Evolutionary conservation across 2,888 invertebrate genomes (phyloP).

Genomic region (Coelopa pilipes): DNA sequence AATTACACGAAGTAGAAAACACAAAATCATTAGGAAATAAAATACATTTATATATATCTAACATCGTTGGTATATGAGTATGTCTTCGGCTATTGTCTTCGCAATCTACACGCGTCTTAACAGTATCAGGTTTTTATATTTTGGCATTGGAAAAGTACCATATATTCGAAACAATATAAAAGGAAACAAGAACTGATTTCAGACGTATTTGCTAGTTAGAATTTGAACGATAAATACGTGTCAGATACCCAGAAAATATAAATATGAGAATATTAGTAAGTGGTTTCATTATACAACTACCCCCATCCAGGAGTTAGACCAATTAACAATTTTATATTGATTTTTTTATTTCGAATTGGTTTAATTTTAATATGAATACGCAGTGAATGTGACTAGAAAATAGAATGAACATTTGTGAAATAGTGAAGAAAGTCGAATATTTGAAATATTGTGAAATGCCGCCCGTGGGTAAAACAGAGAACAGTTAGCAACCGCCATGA

Average conservation of each 20-base stretch:
- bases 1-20: slow-evolving; percentile 30
- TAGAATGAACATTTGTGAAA: too few relatives aligned
- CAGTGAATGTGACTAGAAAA: too few relatives aligned
- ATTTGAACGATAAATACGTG: slow-evolving; percentile 55
- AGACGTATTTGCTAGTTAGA: slow-evolving; percentile 62
- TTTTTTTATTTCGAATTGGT: too few relatives aligned
- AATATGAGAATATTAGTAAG: too few relatives aligned
- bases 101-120: slow-evolving; percentile 5
- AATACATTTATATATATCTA: not conserved
- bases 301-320: too few relatives aligned
- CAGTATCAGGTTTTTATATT: slow-evolving; percentile 36
- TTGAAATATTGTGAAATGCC: too few relatives aligned
- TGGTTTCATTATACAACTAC: too few relatives aligned
- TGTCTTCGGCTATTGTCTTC: not conserved
- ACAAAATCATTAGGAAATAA: slow-evolving; percentile 32
- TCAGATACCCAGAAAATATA: slow-evolving; percentile 35
- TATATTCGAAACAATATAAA: slow-evolving; percentile 50
- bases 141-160: slow-evolving; percentile 43
- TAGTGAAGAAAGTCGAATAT: too few relatives aligned
- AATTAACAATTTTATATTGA: too few relatives aligned
- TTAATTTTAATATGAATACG: too few relatives aligned
- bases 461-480: too few relatives aligned
- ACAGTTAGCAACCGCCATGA: too few relatives aligned
- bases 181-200: slow-evolving; percentile 61
- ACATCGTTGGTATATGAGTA: slow-evolving; percentile 3